Evolutionary conservation across 2,888 invertebrate species (phyloP), one percentile per base, ranked within the genome.

Genomic region (Nemapogon koenigi): DNA sequence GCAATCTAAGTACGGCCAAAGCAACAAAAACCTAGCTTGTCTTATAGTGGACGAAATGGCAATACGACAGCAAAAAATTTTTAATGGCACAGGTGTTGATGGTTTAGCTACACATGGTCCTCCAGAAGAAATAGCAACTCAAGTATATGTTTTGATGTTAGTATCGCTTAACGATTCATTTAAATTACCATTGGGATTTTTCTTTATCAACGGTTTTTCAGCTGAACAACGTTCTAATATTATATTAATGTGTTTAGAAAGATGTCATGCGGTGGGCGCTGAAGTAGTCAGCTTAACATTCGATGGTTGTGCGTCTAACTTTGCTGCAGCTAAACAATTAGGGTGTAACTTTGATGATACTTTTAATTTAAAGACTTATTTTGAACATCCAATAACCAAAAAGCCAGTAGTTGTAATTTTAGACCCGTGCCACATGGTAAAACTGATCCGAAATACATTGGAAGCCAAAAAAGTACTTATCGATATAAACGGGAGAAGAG

Each of bases 171-270:
- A 54, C 42, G 45, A 45, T 11, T 13, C 33, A 14, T 55, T 50
- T 47, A 53, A 53, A 40, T 41, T 53, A 16, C 54, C 53, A 14
- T 30, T 51, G n/a, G 52, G 50, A 2, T 54, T 53, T 44, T 53
- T 51, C 44, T 48, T 53, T 25, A 43, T 48, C 15, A 41, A 48
- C 41, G 46, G 50, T 10, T 37, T 55, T 33, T 44, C 35, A 36
- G 49, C 48, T 16, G 37, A 43, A 4, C 46, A 50, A 40, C 47
- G 49, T 39, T 41, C 44, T 26, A 41, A 48, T 36, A 35, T 55
- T 39, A 40, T 49, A 16, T 38, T 17, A 10, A 43, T 48, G 27
- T 48, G 45, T 29, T 41, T 51, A 16, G 26, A 42, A 15, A 42
- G 46, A 41, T 11, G 46, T 35, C 28, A 44, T 37, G 46, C 49